Evolutionary conservation across 2,797 vertebrate species (phyloP).

Genomic region (Helicolenus hilgendorfi): DNA sequence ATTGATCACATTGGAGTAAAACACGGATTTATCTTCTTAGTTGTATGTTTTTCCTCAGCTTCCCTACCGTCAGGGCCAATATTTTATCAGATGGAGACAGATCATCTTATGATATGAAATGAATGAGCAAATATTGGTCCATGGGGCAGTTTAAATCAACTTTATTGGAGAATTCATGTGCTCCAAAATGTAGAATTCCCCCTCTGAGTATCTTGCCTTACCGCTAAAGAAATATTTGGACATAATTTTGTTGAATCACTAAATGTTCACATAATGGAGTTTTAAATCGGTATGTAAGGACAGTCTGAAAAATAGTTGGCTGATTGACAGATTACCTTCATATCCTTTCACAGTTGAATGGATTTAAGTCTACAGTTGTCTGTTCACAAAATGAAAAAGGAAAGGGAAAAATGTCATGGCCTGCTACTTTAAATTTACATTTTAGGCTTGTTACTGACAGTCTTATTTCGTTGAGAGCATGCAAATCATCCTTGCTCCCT

Average conservation of each 20-base stretch:
- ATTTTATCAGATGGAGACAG: slow-evolving; percentile 23
- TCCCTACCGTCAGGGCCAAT: not conserved
- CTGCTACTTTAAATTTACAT: slow-evolving; percentile 37
- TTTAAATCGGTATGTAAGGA: not conserved
- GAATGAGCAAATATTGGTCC: slow-evolving; percentile 12
- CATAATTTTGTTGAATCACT: not conserved
- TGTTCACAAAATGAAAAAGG: slow-evolving; percentile 20
- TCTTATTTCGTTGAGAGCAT: slow-evolving; percentile 2
- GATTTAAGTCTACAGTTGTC: slow-evolving; percentile 33
- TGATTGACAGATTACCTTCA: slow-evolving; percentile 17
- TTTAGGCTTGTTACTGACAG: not conserved
- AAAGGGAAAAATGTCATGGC: not conserved
- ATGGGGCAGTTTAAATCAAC: slow-evolving; percentile 21
- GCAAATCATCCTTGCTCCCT: slow-evolving; percentile 4
- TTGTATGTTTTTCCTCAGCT: not conserved
- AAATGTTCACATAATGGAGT: not conserved
- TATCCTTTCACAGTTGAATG: slow-evolving; percentile 18
- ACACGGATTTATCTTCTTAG: not conserved
- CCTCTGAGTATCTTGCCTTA: not conserved
- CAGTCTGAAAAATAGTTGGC: not conserved
- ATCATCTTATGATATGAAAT: slow-evolving; percentile 20
- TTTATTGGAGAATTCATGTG: not conserved
- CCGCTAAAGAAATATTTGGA: slow-evolving; percentile 7
- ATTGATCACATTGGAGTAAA: not conserved
- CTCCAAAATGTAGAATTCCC: not conserved